Conservation (phyloP, 2,888 invertebrate species). For the Synanthedon andrenaeformis region DNA sequence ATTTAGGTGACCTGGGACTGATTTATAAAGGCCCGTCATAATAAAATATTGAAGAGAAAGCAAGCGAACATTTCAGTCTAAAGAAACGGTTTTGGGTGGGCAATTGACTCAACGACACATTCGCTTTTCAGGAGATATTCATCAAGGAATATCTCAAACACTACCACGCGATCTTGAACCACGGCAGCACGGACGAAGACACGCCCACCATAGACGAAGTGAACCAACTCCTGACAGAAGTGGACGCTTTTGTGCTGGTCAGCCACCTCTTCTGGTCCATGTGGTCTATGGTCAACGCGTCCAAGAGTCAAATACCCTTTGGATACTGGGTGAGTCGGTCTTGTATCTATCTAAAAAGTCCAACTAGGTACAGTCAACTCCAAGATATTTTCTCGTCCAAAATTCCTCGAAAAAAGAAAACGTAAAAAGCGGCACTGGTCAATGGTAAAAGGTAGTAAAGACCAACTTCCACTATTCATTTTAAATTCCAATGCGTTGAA, state of each 20-base stretch:
- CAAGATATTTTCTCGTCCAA: no score
- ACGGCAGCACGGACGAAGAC: slow-evolving; percentile 22
- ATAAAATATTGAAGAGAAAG: no score
- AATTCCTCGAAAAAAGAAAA: no score
- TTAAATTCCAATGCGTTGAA: no score
- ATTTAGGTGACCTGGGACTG: no score
- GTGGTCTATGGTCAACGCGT: slow-evolving; percentile 92
- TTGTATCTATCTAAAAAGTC: neutral
- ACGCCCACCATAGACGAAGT: slow-evolving; percentile 64
- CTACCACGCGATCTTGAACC: slow-evolving; percentile 19
- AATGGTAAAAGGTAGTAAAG: no score
- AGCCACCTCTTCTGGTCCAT: slow-evolving; percentile 95
- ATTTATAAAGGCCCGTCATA: no score
- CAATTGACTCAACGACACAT: no score
- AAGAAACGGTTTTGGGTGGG: no score
- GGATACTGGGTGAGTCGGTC: slow-evolving; percentile 86
- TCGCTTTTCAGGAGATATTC: slow-evolving; percentile 66
- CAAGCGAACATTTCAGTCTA: no score
- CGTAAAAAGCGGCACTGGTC: no score
- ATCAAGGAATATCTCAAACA: slow-evolving; percentile 58
- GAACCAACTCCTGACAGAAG: slow-evolving; percentile 78
- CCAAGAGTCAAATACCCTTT: slow-evolving; percentile 89
- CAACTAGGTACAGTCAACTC: neutral
- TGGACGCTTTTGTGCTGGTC: slow-evolving; percentile 85
- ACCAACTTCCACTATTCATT: no score